phyloP scores from a whole-genome alignment of 2,888 invertebrate species.

The Cetonia aurata region DNA sequence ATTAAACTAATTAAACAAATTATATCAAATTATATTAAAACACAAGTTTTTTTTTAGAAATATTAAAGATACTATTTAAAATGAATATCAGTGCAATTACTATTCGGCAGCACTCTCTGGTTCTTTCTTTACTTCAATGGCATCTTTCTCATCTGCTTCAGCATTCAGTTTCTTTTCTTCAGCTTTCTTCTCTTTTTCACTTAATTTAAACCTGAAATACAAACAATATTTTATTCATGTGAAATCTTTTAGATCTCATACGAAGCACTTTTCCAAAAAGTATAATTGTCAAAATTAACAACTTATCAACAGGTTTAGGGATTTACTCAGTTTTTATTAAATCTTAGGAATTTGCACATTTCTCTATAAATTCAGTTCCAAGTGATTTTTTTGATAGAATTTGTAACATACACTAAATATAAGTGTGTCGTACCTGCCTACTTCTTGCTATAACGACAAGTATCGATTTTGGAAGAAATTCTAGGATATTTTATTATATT shows the following conservation, averaged over 20 bases:
- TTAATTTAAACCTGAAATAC: constrained; percentile 60
- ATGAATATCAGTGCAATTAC: constrained; percentile 9
- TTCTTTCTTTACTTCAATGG: constrained; percentile 41
- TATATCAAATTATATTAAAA: constrained; percentile 12
- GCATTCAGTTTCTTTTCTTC: constrained; percentile 55
- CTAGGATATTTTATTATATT: background rate
- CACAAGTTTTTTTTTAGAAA: constrained; percentile 22
- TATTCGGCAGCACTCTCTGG: constrained; percentile 38
- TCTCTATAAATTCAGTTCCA: too few relatives aligned
- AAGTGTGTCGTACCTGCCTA: background rate
- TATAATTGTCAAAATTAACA: too few relatives aligned
- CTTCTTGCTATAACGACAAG: background rate
- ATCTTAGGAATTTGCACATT: too few relatives aligned
- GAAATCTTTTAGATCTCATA: background rate
- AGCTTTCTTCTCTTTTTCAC: constrained; percentile 59
- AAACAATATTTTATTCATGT: background rate
- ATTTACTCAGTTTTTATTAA: too few relatives aligned
- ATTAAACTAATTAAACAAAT: constrained; percentile 5
- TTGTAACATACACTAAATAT: background rate
- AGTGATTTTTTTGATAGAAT: too few relatives aligned
- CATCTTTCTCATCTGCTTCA: constrained; percentile 47
- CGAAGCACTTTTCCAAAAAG: too few relatives aligned
- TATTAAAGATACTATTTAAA: constrained; percentile 1
- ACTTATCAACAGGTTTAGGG: too few relatives aligned
- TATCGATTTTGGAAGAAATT: background rate